Base-by-base conservation (phyloP, 2,797 vertebrate genomes). In the Borostomias antarcticus region DNA sequence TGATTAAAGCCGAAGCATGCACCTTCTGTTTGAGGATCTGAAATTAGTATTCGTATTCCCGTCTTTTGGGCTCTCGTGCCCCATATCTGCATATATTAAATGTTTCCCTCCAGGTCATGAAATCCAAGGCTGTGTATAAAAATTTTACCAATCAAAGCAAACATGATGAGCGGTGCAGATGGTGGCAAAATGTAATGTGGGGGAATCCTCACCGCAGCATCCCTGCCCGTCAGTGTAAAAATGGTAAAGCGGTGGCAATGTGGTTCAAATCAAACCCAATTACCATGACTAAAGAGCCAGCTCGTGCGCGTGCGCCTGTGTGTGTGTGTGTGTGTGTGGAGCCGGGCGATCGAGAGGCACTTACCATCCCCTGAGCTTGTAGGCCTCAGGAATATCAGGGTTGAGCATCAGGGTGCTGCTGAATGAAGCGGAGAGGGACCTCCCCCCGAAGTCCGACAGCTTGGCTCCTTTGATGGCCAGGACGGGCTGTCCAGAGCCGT, bases 361-460 rank as follows among this genome's bases (percentile, higher is more conserved):
- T 74, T 91, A 99, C 98, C 98, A 99, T 89, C 95, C 96, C 77
- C 98, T 88, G 57, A 99, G 93, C 77, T 98, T 98, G 78, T 96
- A 94, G 25, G 97, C 94, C 88, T 99, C 96, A 1, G 96, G 95
- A 82, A 95, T 95, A 84, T 99, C 97, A 7, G 98, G 98, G 89
- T 99, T 99, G 85, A 96, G 64, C 86, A 99, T 88, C 77, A 98
- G 1, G 9, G 94, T 98, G 87, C 97, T 99, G 4, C 92, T 95
- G 73, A 95, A 94, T 48, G 96, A 86, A 4, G 96, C 91, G 0
- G 95, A 98, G 47, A 99, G 92, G 32, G 96, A 98, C 40, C 96
- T 90, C 33, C 98, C 98, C 62, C 97, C 96, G 9, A 93, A 99
- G 83, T 99, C 98, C 1, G 97, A 98, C 37, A 99, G 90, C 67